A percentile compares a stretch with the other conserved stretches of the same genome.
Evolutionary conservation across 2,113 vertebrate genomes (phyloP).

Genomic region (Gallinago media): DNA sequence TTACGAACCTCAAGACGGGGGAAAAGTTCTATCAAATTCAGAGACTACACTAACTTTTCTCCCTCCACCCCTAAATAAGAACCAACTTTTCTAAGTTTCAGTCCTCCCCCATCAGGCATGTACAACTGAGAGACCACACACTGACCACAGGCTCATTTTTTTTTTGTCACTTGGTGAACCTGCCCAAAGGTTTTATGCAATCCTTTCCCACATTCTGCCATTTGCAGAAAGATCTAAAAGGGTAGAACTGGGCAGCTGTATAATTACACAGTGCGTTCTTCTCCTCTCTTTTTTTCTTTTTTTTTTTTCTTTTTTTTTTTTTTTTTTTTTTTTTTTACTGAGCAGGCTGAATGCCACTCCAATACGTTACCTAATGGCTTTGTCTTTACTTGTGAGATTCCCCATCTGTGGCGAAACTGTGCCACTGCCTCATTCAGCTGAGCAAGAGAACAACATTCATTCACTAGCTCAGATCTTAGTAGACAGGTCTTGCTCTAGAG

Average conservation of each 20-base stretch:
- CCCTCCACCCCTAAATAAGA: neutral
- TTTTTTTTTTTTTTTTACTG: too few species aligned
- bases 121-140: neutral
- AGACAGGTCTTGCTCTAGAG: conserved; percentile 9
- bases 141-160: neutral
- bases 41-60: neutral
- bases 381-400: neutral
- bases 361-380: conserved; percentile 45
- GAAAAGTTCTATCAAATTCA: neutral
- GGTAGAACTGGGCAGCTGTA: too few species aligned
- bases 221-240: neutral
- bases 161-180: neutral
- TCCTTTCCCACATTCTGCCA: neutral
- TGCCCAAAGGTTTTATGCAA: neutral
- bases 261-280: too few species aligned
- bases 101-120: neutral
- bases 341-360: too few species aligned
- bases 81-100: neutral
- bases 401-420: conserved; percentile 50
- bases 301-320: too few species aligned
- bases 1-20: neutral
- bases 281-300: too few species aligned
- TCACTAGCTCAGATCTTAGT: neutral
- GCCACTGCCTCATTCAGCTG: neutral
- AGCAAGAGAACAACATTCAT: conserved; percentile 10